phyloP scores from a whole-genome alignment of 2,888 invertebrate species.

The Nysson spinosus region DNA sequence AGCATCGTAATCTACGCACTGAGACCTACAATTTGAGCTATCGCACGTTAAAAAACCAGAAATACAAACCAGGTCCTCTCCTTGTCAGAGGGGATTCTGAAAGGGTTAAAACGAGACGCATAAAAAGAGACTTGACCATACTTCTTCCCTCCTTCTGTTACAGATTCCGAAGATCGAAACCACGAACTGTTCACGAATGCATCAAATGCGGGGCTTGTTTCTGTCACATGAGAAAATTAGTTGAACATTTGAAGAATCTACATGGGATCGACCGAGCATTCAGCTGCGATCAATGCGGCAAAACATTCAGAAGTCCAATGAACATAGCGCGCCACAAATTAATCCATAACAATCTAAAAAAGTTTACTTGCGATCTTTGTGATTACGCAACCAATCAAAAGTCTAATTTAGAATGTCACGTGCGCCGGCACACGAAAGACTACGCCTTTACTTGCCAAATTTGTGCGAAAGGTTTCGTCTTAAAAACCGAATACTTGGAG shows the following conservation, averaged over 20 bases:
- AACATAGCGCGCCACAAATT: slow-evolving; percentile 70
- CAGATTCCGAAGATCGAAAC: slow-evolving; percentile 57
- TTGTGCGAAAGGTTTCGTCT: slow-evolving; percentile 67
- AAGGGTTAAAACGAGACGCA: neutral
- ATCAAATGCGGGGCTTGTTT: slow-evolving; percentile 68
- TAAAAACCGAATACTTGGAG: slow-evolving; percentile 64
- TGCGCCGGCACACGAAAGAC: slow-evolving; percentile 66
- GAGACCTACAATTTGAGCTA: too few species aligned
- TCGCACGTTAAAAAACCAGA: too few species aligned
- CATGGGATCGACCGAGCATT: slow-evolving; percentile 69
- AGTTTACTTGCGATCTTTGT: slow-evolving; percentile 67
- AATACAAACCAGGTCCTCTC: too few species aligned
- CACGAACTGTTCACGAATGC: slow-evolving; percentile 65
- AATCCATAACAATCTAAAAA: slow-evolving; percentile 66
- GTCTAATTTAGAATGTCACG: slow-evolving; percentile 67
- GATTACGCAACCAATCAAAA: slow-evolving; percentile 67
- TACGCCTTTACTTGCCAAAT: slow-evolving; percentile 64
- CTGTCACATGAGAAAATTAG: slow-evolving; percentile 69
- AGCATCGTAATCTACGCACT: too few species aligned
- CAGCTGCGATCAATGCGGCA: slow-evolving; percentile 68
- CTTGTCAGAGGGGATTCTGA: too few species aligned
- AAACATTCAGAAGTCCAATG: slow-evolving; percentile 66
- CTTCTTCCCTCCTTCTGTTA: slow-evolving; percentile 47
- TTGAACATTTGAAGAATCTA: slow-evolving; percentile 72
- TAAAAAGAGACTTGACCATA: too few species aligned